phyloP scores from a whole-genome alignment of 2,888 invertebrate species.

The Orthonychiurus folsomi region DNA sequence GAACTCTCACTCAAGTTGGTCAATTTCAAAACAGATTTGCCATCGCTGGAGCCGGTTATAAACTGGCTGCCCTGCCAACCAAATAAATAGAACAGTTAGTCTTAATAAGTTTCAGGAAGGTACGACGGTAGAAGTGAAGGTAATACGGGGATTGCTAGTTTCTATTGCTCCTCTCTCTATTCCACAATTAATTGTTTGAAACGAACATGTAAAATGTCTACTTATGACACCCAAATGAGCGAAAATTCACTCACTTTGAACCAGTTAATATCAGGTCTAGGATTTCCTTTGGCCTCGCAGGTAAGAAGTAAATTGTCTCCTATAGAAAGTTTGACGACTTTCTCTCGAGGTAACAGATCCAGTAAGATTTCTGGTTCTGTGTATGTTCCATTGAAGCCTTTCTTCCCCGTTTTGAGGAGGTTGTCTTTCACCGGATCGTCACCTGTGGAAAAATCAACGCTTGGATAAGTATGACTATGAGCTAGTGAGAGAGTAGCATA shows the following conservation, averaged over 20 bases:
- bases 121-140: too few species aligned
- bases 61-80: conserved; percentile 26
- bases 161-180: too few species aligned
- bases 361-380: conserved; percentile 27
- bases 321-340: conserved; percentile 10
- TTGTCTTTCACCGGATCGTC: conserved; percentile 29
- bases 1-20: conserved; percentile 29
- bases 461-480: background rate
- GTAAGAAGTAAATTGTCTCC: conserved; percentile 26
- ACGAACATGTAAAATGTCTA: background rate
- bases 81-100: background rate
- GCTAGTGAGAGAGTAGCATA: background rate
- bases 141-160: too few species aligned
- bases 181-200: background rate
- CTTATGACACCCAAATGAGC: too few species aligned
- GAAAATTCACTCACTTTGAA: conserved; percentile 24
- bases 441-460: conserved; percentile 18
- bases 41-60: conserved; percentile 19
- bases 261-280: conserved; percentile 35
- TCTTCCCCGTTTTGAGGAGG: conserved; percentile 24
- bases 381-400: conserved; percentile 18
- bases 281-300: conserved; percentile 38
- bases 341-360: conserved; percentile 22
- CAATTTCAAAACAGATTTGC: conserved; percentile 26
- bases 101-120: too few species aligned